These are phyloP conservation scores for Orchestia grillus DNA, from an alignment of 1,140 invertebrate species.

Conservation along the genomic window DNA sequence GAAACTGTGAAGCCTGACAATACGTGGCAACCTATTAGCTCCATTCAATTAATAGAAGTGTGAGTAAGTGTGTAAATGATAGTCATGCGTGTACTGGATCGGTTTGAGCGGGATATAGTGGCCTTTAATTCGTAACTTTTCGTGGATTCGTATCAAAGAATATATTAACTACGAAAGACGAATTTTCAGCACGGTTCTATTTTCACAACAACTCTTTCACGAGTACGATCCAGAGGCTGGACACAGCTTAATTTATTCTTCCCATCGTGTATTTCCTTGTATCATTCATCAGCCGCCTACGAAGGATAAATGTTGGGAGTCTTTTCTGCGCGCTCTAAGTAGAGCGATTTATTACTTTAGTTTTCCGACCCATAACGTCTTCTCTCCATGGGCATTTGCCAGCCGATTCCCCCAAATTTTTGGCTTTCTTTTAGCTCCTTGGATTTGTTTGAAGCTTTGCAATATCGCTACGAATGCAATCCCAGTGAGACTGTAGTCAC, in stretches of 20 bases:
- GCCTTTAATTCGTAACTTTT: not conserved
- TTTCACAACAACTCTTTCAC: not conserved
- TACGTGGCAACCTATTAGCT: too few relatives aligned
- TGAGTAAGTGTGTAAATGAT: too few relatives aligned
- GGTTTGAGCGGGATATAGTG: not conserved
- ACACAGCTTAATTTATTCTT: not conserved
- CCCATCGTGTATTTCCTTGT: not conserved
- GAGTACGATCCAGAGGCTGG: not conserved
- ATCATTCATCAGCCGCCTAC: not conserved
- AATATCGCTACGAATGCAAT: not conserved
- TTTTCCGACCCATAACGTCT: not conserved
- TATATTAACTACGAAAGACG: not conserved
- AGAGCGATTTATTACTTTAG: slow-evolving; percentile 9
- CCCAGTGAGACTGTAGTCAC: not conserved
- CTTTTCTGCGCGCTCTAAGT: not conserved
- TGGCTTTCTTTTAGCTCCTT: not conserved
- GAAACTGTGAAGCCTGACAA: too few relatives aligned
- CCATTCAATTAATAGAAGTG: too few relatives aligned
- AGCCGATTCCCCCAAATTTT: not conserved
- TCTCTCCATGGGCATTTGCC: not conserved
- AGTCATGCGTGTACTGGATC: not conserved
- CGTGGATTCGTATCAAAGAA: not conserved
- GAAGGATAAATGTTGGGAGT: not conserved
- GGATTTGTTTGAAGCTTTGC: not conserved
- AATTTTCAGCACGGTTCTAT: not conserved